Conservation (phyloP, 2,797 vertebrate genomes). For the Enteromius radiatus region DNA sequence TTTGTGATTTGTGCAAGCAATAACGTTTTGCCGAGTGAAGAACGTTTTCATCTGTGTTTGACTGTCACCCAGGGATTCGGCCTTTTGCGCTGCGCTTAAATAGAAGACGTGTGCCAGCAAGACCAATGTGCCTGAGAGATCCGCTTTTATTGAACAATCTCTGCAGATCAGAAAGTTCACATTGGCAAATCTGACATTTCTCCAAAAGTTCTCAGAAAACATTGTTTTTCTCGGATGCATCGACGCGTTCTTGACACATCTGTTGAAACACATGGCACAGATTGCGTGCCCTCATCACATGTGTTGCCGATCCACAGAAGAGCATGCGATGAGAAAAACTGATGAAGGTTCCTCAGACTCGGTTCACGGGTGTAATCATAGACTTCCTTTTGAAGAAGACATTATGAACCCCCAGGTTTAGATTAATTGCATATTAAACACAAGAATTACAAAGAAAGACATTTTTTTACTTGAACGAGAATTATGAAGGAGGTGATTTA, state of each 20-base stretch:
- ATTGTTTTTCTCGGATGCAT: neutral
- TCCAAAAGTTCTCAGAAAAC: neutral
- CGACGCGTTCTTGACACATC: conserved; percentile 10
- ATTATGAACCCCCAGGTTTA: conserved; percentile 19
- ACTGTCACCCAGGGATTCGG: conserved; percentile 32
- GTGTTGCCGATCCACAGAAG: neutral
- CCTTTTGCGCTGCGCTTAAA: conserved; percentile 23
- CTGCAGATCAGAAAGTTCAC: conserved; percentile 1
- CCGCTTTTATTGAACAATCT: conserved; percentile 20
- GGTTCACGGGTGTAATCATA: conserved; percentile 18
- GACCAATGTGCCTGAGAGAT: neutral
- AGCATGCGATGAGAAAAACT: conserved; percentile 22
- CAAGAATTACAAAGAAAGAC: neutral
- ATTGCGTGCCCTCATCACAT: neutral
- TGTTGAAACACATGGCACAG: conserved; percentile 38
- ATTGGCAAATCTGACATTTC: neutral
- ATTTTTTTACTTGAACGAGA: neutral
- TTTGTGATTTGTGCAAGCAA: conserved; percentile 48
- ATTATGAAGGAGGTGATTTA: neutral
- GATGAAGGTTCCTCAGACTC: conserved; percentile 10
- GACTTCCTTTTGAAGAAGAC: conserved; percentile 22
- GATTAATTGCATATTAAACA: conserved; percentile 28
- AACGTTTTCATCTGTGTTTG: conserved; percentile 42
- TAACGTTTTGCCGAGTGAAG: conserved; percentile 24
- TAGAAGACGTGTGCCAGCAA: conserved; percentile 23